Evolutionary conservation across 2,113 vertebrate species (phyloP).

Genomic region (Sorex araneus): DNA sequence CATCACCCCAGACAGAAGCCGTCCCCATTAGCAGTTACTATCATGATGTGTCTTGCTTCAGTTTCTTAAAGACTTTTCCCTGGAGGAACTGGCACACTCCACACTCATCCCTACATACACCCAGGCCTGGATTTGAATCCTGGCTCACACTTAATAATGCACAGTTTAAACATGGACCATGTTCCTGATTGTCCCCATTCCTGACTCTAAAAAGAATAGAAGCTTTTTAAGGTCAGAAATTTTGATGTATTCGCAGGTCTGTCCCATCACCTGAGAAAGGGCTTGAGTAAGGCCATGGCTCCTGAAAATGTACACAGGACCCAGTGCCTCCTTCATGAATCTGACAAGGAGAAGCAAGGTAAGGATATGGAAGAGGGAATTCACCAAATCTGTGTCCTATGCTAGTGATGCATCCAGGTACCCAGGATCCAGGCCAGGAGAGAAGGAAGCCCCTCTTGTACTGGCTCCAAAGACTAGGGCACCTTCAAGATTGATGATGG

Average conservation of each 20-base stretch:
- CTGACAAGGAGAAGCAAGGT: not conserved
- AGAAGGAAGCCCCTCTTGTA: not conserved
- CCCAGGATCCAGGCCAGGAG: not conserved
- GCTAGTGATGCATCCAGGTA: not conserved
- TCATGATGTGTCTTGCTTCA: not conserved
- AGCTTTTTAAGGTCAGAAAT: not conserved
- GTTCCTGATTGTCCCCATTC: too few species aligned
- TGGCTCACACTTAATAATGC: too few species aligned
- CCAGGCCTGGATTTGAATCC: not conserved
- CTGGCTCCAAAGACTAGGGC: not conserved
- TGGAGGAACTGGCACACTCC: not conserved
- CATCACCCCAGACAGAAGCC: not conserved
- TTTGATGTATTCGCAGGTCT: not conserved
- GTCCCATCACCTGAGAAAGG: not conserved
- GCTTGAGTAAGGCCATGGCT: not conserved
- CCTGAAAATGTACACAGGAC: not conserved
- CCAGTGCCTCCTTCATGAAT: not conserved
- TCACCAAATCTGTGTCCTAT: not conserved
- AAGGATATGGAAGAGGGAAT: accelerated
- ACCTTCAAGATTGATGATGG: not conserved
- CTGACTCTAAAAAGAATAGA: not conserved
- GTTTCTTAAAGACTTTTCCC: not conserved
- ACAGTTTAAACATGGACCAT: too few species aligned
- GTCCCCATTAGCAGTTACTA: not conserved
- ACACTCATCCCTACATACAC: not conserved